phyloP scores from a whole-genome alignment of 2,888 invertebrate species.

The Apodemia mormo region DNA sequence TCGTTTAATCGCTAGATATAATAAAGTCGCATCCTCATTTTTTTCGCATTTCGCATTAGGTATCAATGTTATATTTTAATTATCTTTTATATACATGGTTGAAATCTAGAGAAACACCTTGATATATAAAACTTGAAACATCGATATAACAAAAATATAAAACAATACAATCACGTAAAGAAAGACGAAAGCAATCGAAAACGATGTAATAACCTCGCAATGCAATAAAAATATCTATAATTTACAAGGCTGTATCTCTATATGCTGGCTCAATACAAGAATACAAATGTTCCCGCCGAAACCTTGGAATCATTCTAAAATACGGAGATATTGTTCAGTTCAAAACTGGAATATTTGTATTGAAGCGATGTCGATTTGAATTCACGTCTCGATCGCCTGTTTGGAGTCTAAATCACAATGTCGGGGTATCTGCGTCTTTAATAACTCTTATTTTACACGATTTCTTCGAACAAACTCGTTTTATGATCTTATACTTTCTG shows the following conservation, averaged over 20 bases:
- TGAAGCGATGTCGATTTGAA: slow-evolving; percentile 1
- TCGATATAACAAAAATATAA: neutral
- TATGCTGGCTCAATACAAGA: neutral
- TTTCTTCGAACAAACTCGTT: neutral
- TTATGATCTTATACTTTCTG: neutral
- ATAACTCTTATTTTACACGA: slow-evolving; percentile 2
- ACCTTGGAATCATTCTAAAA: slow-evolving; percentile 4
- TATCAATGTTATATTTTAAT: too few species aligned
- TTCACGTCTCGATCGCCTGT: slow-evolving; percentile 2
- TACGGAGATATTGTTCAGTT: slow-evolving; percentile 1
- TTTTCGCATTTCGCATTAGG: too few species aligned
- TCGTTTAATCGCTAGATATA: too few species aligned
- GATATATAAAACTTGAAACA: neutral
- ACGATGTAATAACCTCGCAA: neutral
- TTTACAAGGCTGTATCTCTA: neutral
- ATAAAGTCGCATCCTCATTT: too few species aligned
- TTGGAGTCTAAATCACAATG: slow-evolving; percentile 14
- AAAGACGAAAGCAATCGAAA: neutral
- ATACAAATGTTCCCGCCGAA: slow-evolving; percentile 8
- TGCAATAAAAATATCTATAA: slow-evolving; percentile 11
- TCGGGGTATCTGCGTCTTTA: neutral
- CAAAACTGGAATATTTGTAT: slow-evolving; percentile 12
- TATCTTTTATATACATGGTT: too few species aligned
- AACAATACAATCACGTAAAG: neutral
- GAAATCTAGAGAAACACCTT: too few species aligned